phyloP scores from a whole-genome alignment of 2,888 invertebrate genomes.

The Archaeoteleia sp. region DNA sequence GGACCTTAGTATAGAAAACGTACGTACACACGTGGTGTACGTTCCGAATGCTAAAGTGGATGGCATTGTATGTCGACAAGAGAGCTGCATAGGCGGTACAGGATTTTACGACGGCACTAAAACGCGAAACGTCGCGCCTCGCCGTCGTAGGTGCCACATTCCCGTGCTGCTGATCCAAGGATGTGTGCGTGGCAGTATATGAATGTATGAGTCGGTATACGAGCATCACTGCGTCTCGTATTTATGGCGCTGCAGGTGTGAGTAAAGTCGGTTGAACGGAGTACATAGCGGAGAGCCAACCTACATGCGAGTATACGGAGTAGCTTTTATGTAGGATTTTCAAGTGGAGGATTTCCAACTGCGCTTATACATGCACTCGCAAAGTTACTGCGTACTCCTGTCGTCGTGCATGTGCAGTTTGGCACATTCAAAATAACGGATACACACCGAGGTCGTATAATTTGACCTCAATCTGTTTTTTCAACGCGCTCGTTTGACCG shows the following conservation, averaged over 20 bases:
- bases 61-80: slow-evolving; percentile 56
- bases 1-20: no score
- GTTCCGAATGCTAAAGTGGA: slow-evolving; percentile 58
- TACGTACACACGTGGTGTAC: slow-evolving; percentile 2
- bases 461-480: slow-evolving; percentile 23
- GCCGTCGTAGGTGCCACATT: slow-evolving; percentile 35
- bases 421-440: slow-evolving; percentile 33
- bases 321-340: slow-evolving; percentile 45
- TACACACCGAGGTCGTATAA: not conserved
- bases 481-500: no score
- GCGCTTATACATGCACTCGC: slow-evolving; percentile 35
- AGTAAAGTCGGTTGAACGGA: slow-evolving; percentile 24
- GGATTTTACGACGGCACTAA: slow-evolving; percentile 58
- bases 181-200: not conserved
- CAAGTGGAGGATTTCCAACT: slow-evolving; percentile 42
- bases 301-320: slow-evolving; percentile 12
- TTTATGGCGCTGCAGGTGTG: slow-evolving; percentile 9
- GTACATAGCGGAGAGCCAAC: slow-evolving; percentile 6
- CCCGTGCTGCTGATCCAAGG: slow-evolving; percentile 12
- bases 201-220: not conserved
- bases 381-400: slow-evolving; percentile 28
- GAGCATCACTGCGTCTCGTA: not conserved
- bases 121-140: slow-evolving; percentile 46
- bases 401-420: slow-evolving; percentile 25
- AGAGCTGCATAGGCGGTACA: slow-evolving; percentile 19